These are phyloP conservation scores for Pherbina coryleti DNA, from an alignment of 2,888 invertebrate genomes.

Conservation along the genomic window DNA sequence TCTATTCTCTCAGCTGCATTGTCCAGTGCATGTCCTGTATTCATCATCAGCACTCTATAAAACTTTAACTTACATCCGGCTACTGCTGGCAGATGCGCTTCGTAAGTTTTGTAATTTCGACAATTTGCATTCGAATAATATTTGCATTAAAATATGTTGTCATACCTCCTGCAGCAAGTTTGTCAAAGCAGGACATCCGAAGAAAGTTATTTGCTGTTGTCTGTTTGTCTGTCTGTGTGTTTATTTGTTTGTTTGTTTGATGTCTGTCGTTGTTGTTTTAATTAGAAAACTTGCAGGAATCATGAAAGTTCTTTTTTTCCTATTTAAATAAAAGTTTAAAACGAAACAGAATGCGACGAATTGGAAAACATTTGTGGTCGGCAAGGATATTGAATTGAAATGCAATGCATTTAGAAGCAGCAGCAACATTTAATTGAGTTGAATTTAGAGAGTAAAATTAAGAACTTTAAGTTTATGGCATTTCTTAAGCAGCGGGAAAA, in stretches of 20 bases:
- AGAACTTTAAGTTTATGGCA: neutral
- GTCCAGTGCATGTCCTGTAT: too few relatives aligned
- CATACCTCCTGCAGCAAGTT: neutral
- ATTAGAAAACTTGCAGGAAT: slow-evolving; percentile 33
- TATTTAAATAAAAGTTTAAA: neutral
- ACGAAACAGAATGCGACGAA: slow-evolving; percentile 22
- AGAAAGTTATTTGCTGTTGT: neutral
- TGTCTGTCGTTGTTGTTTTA: slow-evolving; percentile 33
- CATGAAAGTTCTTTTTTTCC: slow-evolving; percentile 11
- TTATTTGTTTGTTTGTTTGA: slow-evolving; percentile 8
- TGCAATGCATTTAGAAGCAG: neutral
- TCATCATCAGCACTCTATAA: neutral
- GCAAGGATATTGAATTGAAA: slow-evolving; percentile 2
- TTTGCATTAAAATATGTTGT: slow-evolving; percentile 35
- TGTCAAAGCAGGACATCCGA: slow-evolving; percentile 15
- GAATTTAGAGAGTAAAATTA: neutral
- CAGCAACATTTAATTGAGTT: neutral
- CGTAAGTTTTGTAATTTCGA: slow-evolving; percentile 24
- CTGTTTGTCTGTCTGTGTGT: neutral
- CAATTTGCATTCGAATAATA: slow-evolving; percentile 31
- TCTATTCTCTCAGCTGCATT: too few relatives aligned
- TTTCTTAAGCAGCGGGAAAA: neutral
- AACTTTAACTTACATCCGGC: slow-evolving; percentile 14
- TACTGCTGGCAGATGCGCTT: slow-evolving; percentile 10
- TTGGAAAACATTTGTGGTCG: slow-evolving; percentile 28